phyloP scores from a whole-genome alignment of 2,888 invertebrate genomes.

The Hermodice carunculata region DNA sequence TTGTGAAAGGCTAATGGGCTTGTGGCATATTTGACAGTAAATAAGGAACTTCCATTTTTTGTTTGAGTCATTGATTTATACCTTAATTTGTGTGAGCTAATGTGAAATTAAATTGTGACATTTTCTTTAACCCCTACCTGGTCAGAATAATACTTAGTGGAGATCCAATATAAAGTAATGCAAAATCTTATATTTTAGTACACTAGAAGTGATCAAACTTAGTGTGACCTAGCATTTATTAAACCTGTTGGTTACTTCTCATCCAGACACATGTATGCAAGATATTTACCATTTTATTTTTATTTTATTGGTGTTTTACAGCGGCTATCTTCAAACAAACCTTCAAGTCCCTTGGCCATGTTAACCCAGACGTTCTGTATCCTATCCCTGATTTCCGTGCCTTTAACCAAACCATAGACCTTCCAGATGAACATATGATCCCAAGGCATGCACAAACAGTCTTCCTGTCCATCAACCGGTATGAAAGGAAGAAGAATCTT shows the following conservation, averaged over 20 bases:
- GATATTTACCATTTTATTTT: not conserved
- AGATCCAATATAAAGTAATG: too few species aligned
- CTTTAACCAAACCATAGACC: conserved; percentile 52
- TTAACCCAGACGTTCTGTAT: conserved; percentile 87
- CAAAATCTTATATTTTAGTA: too few species aligned
- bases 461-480: conserved; percentile 96
- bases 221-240: too few species aligned
- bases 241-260: not conserved
- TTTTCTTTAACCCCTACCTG: too few species aligned
- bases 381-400: conserved; percentile 87
- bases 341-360: conserved; percentile 78
- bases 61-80: too few species aligned
- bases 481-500: conserved; percentile 97
- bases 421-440: conserved; percentile 50
- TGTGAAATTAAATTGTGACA: too few species aligned
- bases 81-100: too few species aligned
- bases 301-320: conserved; percentile 48
- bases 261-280: not conserved
- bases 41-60: too few species aligned
- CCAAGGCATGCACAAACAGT: conserved; percentile 69
- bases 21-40: too few species aligned
- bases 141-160: too few species aligned
- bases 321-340: conserved; percentile 87
- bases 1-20: too few species aligned
- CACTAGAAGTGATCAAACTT: too few species aligned